These are phyloP conservation scores for Catharus fuscescens DNA, from an alignment of 2,113 vertebrate species.

Conservation along the genomic window DNA sequence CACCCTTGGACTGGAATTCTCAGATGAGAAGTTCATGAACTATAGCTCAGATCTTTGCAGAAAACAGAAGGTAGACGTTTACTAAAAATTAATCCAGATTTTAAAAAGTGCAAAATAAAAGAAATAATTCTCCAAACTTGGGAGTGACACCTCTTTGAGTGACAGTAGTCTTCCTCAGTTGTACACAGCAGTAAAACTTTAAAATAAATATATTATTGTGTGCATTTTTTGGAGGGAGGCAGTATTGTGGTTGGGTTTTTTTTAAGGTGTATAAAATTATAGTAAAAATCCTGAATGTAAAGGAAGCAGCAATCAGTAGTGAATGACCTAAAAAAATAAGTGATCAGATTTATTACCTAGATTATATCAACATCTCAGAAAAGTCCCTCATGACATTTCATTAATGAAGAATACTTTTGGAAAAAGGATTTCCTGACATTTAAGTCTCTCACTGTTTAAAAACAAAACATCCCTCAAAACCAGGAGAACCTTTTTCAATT, in stretches of 20 bases:
- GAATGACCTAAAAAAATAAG: background rate
- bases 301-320: background rate
- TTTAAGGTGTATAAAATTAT: background rate
- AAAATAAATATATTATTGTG: background rate
- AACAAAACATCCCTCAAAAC: background rate
- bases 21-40: background rate
- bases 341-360: background rate
- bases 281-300: background rate
- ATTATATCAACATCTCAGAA: background rate
- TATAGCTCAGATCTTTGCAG: background rate
- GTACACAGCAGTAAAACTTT: background rate
- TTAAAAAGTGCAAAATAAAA: background rate
- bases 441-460: background rate
- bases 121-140: background rate
- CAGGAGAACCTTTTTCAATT: background rate
- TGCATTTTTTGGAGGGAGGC: background rate
- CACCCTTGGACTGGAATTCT: conserved; percentile 11
- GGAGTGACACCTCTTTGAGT: background rate
- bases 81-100: background rate
- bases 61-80: background rate
- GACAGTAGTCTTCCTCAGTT: background rate
- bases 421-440: background rate
- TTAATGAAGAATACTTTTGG: background rate
- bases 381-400: background rate
- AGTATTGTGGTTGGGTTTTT: background rate